Conservation (phyloP, 2,113 vertebrate species). For the Macroglossus sobrinus region DNA sequence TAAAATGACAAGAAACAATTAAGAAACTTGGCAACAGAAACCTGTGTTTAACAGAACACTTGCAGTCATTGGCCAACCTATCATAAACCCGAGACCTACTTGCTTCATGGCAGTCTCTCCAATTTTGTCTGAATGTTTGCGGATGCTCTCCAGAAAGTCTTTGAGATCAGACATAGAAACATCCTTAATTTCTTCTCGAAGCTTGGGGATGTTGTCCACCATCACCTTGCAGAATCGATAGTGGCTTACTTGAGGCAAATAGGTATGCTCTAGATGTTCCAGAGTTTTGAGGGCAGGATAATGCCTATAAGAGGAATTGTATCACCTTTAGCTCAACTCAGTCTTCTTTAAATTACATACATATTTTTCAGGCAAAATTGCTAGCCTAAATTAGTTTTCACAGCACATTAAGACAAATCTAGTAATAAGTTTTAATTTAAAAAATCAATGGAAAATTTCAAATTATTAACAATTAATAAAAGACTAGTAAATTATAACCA, state of each 20-base stretch:
- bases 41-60: background rate
- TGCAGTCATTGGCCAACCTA: background rate
- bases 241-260: slow-evolving; percentile 92
- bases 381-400: slow-evolving; percentile 25
- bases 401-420: background rate
- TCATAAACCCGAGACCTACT: slow-evolving; percentile 79
- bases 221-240: slow-evolving; percentile 97
- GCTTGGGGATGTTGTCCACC: slow-evolving; percentile 93
- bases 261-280: slow-evolving; percentile 93
- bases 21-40: background rate
- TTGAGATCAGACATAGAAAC: slow-evolving; percentile 97
- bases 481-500: background rate
- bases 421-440: background rate
- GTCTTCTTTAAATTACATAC: background rate
- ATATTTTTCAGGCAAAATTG: slow-evolving; percentile 12
- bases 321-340: slow-evolving; percentile 41
- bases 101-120: slow-evolving; percentile 97
- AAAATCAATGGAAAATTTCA: background rate
- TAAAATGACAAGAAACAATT: background rate
- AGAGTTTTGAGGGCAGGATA: slow-evolving; percentile 95
- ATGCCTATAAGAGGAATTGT: slow-evolving; percentile 84
- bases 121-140: slow-evolving; percentile 97
- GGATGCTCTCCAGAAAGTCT: slow-evolving; percentile 98
- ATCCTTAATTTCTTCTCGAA: slow-evolving; percentile 92
- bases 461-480: slow-evolving; percentile 42